Evolutionary conservation across 2,797 vertebrate genomes (phyloP), one percentile per base, ranked within the genome.

Genomic region (Kryptolebias ocellatus): DNA sequence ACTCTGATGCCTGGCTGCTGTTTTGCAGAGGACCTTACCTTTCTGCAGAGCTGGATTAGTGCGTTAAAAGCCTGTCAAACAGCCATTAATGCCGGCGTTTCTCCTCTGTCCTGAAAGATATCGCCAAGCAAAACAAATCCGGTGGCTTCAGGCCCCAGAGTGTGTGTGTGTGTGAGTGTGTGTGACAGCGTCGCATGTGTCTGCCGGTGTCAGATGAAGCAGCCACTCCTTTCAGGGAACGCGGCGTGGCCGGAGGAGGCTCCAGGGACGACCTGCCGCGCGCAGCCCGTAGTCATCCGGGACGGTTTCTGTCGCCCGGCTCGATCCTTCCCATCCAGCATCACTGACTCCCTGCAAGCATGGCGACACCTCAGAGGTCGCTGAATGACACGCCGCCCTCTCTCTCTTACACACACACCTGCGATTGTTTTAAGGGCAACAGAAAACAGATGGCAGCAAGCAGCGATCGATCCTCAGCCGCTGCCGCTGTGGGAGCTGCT

Each of bases 251-350:
- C 78, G 76, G 37, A 70, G 67, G 74, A 72, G 62, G 79, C 60
- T 62, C 70, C 52, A 45, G 58, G 60, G 50, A 70, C 69, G 45
- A 83, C 58, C 79, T 62, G 78, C 74, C 71, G 74, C 17, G 84
- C 78, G 60, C 72, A 78, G 86, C 83, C 90, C 87, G 91, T 91
- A 91, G 76, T 91, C 88, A 82, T 86, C 83, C 75, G 81, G 20
- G 29, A 70, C 24, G 57, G 72, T 56, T 68, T 9, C 68, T 20
- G 60, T 12, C 2, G 5, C 10, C 42, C 70, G 8, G 53, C 52
- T 57, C 72, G n/a, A 24, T 39, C n/a, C 37, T 20, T 37, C 60
- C 62, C 70, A 3, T 15, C 72, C 66, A 58, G 11, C 64, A 67
- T 79, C 73, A 34, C 54, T 31, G 52, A 44, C 58, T 78, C 72